A percentile compares a stretch with the other conserved stretches of the same genome.
These are phyloP conservation scores for Drosophila mayaguana DNA, from an alignment of 2,888 invertebrate genomes.

Conservation along the genomic window DNA sequence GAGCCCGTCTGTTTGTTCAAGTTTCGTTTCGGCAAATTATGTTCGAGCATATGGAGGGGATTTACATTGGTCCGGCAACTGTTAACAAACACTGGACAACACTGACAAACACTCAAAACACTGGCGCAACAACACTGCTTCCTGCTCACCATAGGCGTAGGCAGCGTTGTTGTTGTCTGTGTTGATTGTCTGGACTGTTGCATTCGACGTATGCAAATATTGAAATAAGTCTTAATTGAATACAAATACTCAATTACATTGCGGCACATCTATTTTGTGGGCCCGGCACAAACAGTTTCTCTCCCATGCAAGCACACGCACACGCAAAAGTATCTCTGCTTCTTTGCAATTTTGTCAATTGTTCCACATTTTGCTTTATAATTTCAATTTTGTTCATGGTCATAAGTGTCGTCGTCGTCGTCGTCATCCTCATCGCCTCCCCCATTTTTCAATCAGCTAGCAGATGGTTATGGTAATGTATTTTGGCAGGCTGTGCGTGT, in stretches of 20 bases:
- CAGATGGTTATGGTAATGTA: conserved; percentile 25
- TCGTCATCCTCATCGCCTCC: background rate
- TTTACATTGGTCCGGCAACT: conserved; percentile 48
- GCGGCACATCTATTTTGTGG: conserved; percentile 81
- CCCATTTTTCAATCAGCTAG: conserved; percentile 17
- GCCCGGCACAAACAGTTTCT: conserved; percentile 60
- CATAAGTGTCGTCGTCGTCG: conserved; percentile 40
- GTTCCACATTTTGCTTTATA: conserved; percentile 55
- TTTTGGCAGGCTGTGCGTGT: conserved; percentile 7
- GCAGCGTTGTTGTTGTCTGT: conserved; percentile 31
- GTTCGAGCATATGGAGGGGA: conserved; percentile 70
- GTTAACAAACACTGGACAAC: conserved; percentile 26
- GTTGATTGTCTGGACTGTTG: conserved; percentile 51
- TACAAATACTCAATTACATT: conserved; percentile 84
- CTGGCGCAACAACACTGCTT: conserved; percentile 12
- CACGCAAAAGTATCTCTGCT: conserved; percentile 8
- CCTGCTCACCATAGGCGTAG: background rate
- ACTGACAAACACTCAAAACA: conserved; percentile 15
- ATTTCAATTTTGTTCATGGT: conserved; percentile 66
- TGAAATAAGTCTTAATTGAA: conserved; percentile 84
- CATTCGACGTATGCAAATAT: conserved; percentile 81
- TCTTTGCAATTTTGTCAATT: conserved; percentile 39
- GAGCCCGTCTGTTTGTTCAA: conserved; percentile 67
- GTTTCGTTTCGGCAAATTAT: conserved; percentile 78
- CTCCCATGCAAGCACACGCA: background rate